Evolutionary conservation across 2,113 vertebrate genomes (phyloP), one percentile per base, ranked within the genome.

Genomic region (Miniopterus natalensis): DNA sequence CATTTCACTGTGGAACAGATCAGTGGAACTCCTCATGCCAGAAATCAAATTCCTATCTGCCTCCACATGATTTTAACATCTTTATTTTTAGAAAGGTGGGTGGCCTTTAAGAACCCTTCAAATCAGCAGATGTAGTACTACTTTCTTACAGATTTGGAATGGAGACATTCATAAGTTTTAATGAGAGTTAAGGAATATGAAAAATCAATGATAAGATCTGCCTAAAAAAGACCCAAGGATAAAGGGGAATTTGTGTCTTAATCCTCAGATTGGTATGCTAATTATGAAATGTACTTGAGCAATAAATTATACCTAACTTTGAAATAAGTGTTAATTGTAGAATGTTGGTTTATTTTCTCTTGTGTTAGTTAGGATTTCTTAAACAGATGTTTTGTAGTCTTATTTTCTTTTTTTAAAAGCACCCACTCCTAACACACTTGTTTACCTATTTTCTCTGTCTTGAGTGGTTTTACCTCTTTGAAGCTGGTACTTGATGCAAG

Each of bases 261-360:
- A 21, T 92, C 40, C 20, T 86, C 18, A 42, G 20, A 29, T 88
- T 75, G 27, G 31, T 9, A 1, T 49, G 8, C 25, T 74, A 49
- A 74, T 49, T 74, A 74, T 74, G 45, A 74, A 74, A 29, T 74
- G 45, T 74, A 29, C 45, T 49, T 29, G 53, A 88, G 40, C n/a
- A 74, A 53, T 74, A 49, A 88, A 73, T 63, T 49, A 65, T 65
- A 29, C 6, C 45, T 84, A 77, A 51, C 53, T 42, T 92, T 45
- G 29, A 71, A 73, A 53, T 29, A 63, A 4, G 25, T 66, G 51
- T 40, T 70, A 84, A 18, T 94, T 61, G 18, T 18, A 63, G 45
- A 84, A 77, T 73, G n/a, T 77, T 88, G 51, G 25, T 74, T 51
- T 86, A 49, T 71, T 84, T 81, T 81, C 66, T 88, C 12, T 78